These are phyloP conservation scores for Osmoderma eremita DNA, from an alignment of 2,888 invertebrate genomes.

Conservation along the genomic window DNA sequence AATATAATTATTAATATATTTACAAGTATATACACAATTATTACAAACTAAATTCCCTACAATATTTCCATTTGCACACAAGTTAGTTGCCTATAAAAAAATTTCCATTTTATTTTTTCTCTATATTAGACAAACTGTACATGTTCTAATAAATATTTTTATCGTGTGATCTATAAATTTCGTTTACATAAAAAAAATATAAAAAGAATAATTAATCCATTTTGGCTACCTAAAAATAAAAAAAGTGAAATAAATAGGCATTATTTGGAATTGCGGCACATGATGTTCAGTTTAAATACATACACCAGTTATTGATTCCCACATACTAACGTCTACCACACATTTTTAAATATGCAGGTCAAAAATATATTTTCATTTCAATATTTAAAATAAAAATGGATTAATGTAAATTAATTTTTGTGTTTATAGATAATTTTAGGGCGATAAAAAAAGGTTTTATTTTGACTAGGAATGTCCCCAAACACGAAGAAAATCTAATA, in stretches of 20 bases:
- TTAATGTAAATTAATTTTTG: slow-evolving; percentile 30
- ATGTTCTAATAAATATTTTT: slow-evolving; percentile 51
- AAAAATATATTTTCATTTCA: not conserved
- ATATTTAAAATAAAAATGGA: slow-evolving; percentile 41
- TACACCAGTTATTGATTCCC: not conserved
- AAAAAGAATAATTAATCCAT: slow-evolving; percentile 39
- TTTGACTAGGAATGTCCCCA: no score
- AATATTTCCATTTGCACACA: slow-evolving; percentile 16
- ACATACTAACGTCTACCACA: no score
- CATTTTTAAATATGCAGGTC: no score
- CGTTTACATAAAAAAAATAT: slow-evolving; percentile 48
- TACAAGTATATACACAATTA: slow-evolving; percentile 25
- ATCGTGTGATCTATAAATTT: slow-evolving; percentile 29
- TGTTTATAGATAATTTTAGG: not conserved
- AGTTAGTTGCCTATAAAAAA: slow-evolving; percentile 41
- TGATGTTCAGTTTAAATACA: slow-evolving; percentile 40
- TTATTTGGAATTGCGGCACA: slow-evolving; percentile 27
- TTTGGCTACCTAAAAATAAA: slow-evolving; percentile 11
- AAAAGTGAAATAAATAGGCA: slow-evolving; percentile 3
- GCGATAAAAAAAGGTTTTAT: no score
- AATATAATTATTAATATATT: slow-evolving; percentile 22
- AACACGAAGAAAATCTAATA: no score
- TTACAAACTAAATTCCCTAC: slow-evolving; percentile 13
- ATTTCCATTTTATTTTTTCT: slow-evolving; percentile 12
- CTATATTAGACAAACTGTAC: slow-evolving; percentile 46